Percentiles rank a stretch among this genome's conserved stretches.
Conservation (phyloP, 2,113 vertebrate species). For the Sorex fumeus region DNA sequence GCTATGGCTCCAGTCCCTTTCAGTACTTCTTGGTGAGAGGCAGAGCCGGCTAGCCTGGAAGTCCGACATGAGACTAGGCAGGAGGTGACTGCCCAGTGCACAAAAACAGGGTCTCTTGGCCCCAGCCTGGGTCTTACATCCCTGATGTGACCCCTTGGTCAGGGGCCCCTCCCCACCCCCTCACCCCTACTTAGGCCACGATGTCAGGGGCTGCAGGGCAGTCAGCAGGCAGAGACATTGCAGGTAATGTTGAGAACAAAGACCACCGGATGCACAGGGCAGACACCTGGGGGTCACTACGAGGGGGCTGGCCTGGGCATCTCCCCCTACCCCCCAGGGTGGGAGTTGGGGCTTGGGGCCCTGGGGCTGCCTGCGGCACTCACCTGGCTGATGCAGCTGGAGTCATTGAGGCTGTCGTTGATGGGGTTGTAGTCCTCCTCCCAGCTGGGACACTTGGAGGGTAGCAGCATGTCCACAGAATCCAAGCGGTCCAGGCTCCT, state of each 20-base stretch:
- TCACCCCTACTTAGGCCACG: not conserved
- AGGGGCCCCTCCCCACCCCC: no score
- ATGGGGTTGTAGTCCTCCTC: conserved; percentile 97
- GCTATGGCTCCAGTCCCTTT: no score
- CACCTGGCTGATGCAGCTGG: conserved; percentile 95
- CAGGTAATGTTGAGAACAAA: conserved; percentile 35
- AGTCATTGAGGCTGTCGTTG: conserved; percentile 91
- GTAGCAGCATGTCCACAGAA: conserved; percentile 93
- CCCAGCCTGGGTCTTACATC: not conserved
- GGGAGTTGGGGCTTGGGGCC: not conserved
- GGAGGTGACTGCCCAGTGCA: not conserved
- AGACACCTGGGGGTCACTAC: not conserved
- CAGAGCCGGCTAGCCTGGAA: not conserved
- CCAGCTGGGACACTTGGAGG: conserved; percentile 94
- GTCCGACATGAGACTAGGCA: not conserved
- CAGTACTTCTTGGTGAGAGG: not conserved
- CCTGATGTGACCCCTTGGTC: not conserved
- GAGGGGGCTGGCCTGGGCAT: not conserved
- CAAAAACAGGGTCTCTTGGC: not conserved
- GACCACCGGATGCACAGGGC: not conserved
- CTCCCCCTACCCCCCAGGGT: not conserved
- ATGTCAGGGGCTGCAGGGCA: not conserved
- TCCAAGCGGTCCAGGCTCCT: conserved; percentile 97
- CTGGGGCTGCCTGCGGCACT: conserved; percentile 72
- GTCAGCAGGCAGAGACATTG: conserved; percentile 4